Conservation (phyloP, 2,113 vertebrate species). For the Dipodomys ordii region DNA sequence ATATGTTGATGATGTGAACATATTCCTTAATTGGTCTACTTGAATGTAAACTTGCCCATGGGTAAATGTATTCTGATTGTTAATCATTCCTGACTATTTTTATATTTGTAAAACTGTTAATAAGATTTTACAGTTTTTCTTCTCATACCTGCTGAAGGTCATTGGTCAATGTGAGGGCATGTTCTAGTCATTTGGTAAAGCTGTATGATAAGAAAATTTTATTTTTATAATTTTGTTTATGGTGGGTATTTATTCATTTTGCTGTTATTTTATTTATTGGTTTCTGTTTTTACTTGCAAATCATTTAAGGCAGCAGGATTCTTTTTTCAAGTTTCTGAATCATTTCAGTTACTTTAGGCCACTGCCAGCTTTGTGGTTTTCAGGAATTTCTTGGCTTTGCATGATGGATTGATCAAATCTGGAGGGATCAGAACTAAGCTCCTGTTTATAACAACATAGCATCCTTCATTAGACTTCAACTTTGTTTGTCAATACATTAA, state of each 20-base stretch:
- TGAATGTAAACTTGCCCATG: neutral
- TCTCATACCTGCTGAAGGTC: constrained; percentile 5
- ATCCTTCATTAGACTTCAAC: constrained; percentile 80
- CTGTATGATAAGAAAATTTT: neutral
- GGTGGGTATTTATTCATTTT: too few relatives aligned
- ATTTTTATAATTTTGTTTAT: too few relatives aligned
- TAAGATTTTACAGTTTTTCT: constrained; percentile 38
- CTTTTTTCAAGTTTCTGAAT: neutral
- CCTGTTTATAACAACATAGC: constrained; percentile 77
- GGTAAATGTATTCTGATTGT: neutral
- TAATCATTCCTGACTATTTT: constrained; percentile 18
- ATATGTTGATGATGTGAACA: neutral
- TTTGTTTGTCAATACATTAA: constrained; percentile 81
- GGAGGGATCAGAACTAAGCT: constrained; percentile 70
- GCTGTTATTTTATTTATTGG: neutral
- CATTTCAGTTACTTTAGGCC: neutral
- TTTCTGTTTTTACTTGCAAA: neutral
- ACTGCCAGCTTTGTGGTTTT: neutral
- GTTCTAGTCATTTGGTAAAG: neutral
- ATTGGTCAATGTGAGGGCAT: rapidly evolving
- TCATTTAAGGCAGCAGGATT: rapidly evolving
- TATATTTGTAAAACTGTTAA: neutral
- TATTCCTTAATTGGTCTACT: neutral
- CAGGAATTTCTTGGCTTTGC: neutral
- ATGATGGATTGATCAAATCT: constrained; percentile 31